These are phyloP conservation scores for Liparis tanakae DNA, from an alignment of 2,797 vertebrate genomes.

Conservation along the genomic window DNA sequence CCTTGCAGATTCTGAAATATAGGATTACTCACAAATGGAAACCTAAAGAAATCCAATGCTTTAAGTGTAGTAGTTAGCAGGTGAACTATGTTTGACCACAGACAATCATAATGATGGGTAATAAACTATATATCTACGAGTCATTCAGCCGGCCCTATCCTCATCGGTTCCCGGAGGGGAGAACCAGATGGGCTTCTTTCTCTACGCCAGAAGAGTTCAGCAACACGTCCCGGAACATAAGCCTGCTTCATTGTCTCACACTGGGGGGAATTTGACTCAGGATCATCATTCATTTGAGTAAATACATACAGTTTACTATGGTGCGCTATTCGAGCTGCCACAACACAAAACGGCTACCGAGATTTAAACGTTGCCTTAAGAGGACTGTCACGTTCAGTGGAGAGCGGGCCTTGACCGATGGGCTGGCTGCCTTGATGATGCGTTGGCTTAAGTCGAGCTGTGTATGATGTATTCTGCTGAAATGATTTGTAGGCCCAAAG, in stretches of 20 bases:
- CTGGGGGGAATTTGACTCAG: constrained; percentile 42
- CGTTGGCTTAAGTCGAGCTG: constrained; percentile 44
- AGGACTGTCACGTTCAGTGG: constrained; percentile 64
- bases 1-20: constrained; percentile 14
- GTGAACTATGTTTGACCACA: constrained; percentile 44
- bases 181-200: constrained; percentile 7
- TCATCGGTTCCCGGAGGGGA: constrained; percentile 22
- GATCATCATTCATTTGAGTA: constrained; percentile 55
- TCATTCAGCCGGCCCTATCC: constrained; percentile 35
- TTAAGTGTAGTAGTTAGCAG: constrained; percentile 34
- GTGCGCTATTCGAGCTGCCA: constrained; percentile 43
- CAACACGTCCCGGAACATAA: constrained; percentile 44
- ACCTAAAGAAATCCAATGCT: constrained; percentile 13
- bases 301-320: constrained; percentile 55
- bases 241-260: constrained; percentile 50
- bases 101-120: constrained; percentile 38
- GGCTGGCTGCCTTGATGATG: constrained; percentile 56
- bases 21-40: constrained; percentile 21
- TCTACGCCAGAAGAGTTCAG: constrained; percentile 31
- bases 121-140: constrained; percentile 35
- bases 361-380: constrained; percentile 70
- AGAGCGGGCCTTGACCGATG: constrained; percentile 61
- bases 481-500: constrained; percentile 61
- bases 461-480: constrained; percentile 45
- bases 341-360: constrained; percentile 59